Evolutionary conservation across 1,140 invertebrate genomes (phyloP), one percentile per base, ranked within the genome.

Genomic region (Lepeophtheirus salmonis): DNA sequence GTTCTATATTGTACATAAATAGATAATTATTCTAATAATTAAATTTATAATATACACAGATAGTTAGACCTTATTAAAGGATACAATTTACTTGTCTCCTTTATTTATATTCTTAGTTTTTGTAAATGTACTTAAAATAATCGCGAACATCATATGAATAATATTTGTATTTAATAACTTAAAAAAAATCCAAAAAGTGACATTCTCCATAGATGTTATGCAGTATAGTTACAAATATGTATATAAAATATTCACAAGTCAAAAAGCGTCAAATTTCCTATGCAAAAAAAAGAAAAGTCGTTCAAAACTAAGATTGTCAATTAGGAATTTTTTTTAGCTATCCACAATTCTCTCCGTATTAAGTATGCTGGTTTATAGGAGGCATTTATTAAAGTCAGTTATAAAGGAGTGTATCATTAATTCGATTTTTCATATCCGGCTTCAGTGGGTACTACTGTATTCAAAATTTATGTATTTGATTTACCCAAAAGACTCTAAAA

Each of bases 1-100:
- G 4, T 79, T 81, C 67, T 83, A 83, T 68, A 83, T 83, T 26
- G 76, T 74, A 70, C 81, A 78, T 10, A 41, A 10, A 12, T 41
- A 10, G n/a, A 41, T 41, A n/a, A 10, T 41, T 41, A 12, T n/a
- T n/a, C 10, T 10, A 12, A 12, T n/a, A 41, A 10, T n/a, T 41
- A n/a, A 41, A n/a, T n/a, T 12, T 41, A 41, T 41, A 41, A 10
- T 12, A 41, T 41, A 41, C 10, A 12, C 10, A n/a, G 30, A 12
- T 10, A 12, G 10, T 41, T 41, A 10, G n/a, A 12, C 30, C 30
- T 12, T 12, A 41, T 12, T 41, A 12, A n/a, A n/a, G n/a, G 10
- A 12, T 10, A 12, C 10, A 41, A 41, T 10, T 41, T 12, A 12
- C n/a, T 12, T n/a, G n/a, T 10, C 30, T 12, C 10, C 30, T 12